These are phyloP conservation scores for Drosophila nr. medialis DNA, from an alignment of 2,888 invertebrate species.

Conservation along the genomic window DNA sequence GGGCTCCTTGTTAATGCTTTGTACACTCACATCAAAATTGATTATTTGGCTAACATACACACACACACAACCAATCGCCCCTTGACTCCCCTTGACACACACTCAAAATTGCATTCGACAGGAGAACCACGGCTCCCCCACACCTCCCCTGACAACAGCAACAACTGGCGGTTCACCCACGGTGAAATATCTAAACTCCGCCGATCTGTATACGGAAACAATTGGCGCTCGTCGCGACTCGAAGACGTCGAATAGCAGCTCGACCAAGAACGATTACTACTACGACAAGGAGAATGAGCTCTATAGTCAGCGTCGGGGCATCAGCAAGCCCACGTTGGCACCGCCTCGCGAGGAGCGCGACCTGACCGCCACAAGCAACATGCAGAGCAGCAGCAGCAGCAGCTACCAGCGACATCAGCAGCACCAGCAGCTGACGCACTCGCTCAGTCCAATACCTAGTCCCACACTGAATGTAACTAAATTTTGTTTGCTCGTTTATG, in stretches of 20 bases:
- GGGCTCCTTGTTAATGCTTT: constrained; percentile 52
- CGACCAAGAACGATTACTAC: constrained; percentile 83
- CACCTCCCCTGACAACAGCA: constrained; percentile 69
- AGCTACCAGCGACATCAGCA: constrained; percentile 38
- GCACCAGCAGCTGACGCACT: constrained; percentile 65
- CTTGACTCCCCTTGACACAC: constrained; percentile 46
- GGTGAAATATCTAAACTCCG: constrained; percentile 80
- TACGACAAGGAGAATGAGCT: constrained; percentile 85
- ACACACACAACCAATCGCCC: constrained; percentile 13
- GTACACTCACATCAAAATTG: constrained; percentile 58
- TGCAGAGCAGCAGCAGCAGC: constrained; percentile 51
- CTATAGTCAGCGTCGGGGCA: constrained; percentile 75
- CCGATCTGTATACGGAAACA: constrained; percentile 81
- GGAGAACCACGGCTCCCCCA: constrained; percentile 78
- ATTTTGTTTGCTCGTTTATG: constrained; percentile 45
- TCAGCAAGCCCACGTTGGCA: constrained; percentile 80
- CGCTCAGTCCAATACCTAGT: constrained; percentile 83
- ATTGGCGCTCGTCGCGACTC: constrained; percentile 81
- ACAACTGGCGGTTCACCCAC: constrained; percentile 73
- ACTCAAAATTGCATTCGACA: constrained; percentile 72
- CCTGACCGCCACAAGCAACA: constrained; percentile 47
- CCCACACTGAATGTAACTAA: constrained; percentile 85
- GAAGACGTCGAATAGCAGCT: constrained; percentile 74
- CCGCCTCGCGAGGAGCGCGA: constrained; percentile 83
- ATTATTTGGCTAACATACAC: constrained; percentile 62